phyloP scores from a whole-genome alignment of 2,113 vertebrate species.

The Arenaria interpres region DNA sequence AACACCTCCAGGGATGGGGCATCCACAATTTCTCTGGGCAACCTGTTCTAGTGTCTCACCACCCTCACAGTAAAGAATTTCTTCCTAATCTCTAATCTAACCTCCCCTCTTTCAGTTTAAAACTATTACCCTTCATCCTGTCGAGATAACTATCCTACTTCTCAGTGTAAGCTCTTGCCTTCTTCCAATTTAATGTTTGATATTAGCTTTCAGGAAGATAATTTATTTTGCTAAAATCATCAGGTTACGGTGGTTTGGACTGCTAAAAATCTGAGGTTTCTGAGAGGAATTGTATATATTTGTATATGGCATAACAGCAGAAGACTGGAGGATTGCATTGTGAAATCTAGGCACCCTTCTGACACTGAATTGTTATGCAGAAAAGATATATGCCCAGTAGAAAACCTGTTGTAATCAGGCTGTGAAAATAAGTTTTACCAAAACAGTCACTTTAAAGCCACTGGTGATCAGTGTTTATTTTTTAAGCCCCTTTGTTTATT shows the following conservation, averaged over 20 bases:
- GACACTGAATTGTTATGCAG: not conserved
- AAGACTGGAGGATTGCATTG: not conserved
- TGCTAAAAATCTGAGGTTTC: constrained; percentile 26
- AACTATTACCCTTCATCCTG: no score
- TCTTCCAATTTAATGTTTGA: not conserved
- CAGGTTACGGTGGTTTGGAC: constrained; percentile 23
- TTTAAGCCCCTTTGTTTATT: not conserved
- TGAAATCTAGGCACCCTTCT: not conserved
- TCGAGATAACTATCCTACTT: not conserved
- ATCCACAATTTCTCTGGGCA: no score
- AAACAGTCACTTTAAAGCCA: not conserved
- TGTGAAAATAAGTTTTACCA: not conserved
- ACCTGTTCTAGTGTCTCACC: no score
- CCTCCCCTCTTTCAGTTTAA: no score
- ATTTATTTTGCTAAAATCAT: constrained; percentile 42
- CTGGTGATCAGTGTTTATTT: not conserved
- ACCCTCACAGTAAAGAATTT: no score
- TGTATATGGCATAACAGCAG: not conserved
- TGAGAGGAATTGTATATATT: not conserved
- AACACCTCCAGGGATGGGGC: no score
- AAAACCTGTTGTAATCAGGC: not conserved
- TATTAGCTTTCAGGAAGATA: not conserved
- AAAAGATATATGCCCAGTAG: not conserved
- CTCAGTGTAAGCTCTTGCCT: not conserved
- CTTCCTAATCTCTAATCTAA: no score